Conservation (phyloP, 2,888 invertebrate species). For the Pollenia griseotomentosa region DNA sequence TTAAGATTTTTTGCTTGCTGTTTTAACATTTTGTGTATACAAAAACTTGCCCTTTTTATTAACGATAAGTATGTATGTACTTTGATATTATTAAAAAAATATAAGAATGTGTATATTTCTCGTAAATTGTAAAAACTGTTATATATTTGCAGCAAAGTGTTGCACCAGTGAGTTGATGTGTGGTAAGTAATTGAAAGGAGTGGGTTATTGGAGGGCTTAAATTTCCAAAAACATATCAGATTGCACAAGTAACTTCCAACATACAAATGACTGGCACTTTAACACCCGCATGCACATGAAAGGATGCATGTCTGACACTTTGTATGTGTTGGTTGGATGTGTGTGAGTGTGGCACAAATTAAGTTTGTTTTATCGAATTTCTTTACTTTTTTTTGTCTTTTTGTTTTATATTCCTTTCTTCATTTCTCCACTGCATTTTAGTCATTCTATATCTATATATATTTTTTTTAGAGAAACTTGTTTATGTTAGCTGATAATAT, state of each 20-base stretch:
- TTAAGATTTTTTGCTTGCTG: no score
- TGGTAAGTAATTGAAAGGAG: slow-evolving; percentile 25
- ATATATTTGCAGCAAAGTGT: slow-evolving; percentile 2
- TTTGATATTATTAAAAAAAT: no score
- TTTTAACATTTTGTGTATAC: no score
- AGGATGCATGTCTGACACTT: slow-evolving; percentile 66
- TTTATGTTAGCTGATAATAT: slow-evolving; percentile 56
- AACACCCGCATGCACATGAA: slow-evolving; percentile 69
- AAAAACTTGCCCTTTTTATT: no score
- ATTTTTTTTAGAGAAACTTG: slow-evolving; percentile 27
- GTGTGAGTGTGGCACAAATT: slow-evolving; percentile 54
- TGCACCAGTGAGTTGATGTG: slow-evolving; percentile 12
- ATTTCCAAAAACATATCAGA: slow-evolving; percentile 62
- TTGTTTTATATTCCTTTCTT: slow-evolving; percentile 27
- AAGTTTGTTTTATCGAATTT: slow-evolving; percentile 71
- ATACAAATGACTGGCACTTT: slow-evolving; percentile 49
- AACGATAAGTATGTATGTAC: no score
- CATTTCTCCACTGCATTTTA: slow-evolving; percentile 15
- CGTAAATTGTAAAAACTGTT: slow-evolving; percentile 10
- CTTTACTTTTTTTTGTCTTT: slow-evolving; percentile 41
- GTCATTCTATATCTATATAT: not conserved
- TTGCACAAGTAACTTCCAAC: slow-evolving; percentile 51
- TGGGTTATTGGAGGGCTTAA: slow-evolving; percentile 42
- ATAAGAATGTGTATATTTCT: no score
- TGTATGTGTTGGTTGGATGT: not conserved